Evolutionary conservation across 92 coral and sea anemone genomes (phyloP).

Genomic region (Actinostola sp.): DNA sequence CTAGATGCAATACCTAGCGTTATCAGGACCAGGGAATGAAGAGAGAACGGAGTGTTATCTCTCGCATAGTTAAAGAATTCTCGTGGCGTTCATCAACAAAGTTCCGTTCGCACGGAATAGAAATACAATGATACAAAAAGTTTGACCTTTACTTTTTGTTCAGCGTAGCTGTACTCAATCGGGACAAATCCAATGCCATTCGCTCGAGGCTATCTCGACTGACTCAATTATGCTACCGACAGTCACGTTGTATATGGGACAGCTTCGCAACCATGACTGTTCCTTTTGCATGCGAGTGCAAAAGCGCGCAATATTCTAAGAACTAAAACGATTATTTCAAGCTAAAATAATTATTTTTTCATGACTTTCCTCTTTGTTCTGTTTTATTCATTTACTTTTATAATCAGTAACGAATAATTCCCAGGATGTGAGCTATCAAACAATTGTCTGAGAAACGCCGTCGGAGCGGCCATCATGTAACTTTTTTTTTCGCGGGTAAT

Average conservation of each 20-base stretch:
- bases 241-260: neutral
- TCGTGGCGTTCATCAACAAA: too few species aligned
- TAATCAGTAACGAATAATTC: neutral
- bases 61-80: too few species aligned
- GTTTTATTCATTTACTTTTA: neutral
- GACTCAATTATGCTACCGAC: neutral
- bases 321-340: neutral
- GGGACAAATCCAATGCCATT: neutral
- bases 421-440: neutral
- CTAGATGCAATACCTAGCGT: too few species aligned
- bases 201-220: slow-evolving; percentile 1
- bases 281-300: too few species aligned
- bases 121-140: neutral
- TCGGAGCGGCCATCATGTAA: too few species aligned
- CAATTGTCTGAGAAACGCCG: slow-evolving; percentile 14
- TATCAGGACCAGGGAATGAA: too few species aligned
- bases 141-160: neutral
- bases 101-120: too few species aligned
- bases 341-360: too few species aligned
- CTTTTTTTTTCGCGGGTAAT: too few species aligned
- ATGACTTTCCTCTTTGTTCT: neutral
- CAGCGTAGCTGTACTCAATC: neutral
- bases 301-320: too few species aligned
- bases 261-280: too few species aligned
- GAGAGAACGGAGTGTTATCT: too few species aligned